Evolutionary conservation across 2,113 vertebrate genomes (phyloP).

Genomic region (Gymnogyps californianus): DNA sequence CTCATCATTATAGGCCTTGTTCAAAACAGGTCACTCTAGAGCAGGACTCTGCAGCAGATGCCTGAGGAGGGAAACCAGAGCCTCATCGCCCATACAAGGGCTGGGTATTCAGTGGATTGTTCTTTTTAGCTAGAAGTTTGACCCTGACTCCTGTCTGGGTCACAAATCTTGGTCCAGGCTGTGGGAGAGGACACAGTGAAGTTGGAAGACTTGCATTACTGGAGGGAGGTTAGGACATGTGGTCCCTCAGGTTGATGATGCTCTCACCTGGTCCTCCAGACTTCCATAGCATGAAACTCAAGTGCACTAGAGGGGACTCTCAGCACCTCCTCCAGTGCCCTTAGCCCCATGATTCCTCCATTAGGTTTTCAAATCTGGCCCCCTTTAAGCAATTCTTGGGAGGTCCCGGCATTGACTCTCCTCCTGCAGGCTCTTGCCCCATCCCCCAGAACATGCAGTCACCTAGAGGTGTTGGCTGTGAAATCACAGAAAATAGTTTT

Average conservation of each 20-base stretch:
- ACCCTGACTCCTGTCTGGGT: background rate
- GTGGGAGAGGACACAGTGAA: background rate
- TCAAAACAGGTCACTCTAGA: background rate
- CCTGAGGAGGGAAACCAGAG: background rate
- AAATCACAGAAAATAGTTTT: background rate
- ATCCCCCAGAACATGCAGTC: background rate
- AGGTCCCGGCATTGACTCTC: no score
- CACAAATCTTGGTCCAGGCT: background rate
- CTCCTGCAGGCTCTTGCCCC: background rate
- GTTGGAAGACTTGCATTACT: background rate
- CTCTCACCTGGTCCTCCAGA: background rate
- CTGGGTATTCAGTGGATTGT: background rate
- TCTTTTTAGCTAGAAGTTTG: background rate
- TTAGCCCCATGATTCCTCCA: background rate
- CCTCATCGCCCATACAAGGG: no score
- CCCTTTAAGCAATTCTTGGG: background rate
- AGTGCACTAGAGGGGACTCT: background rate
- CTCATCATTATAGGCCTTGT: background rate
- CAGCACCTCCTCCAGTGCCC: background rate
- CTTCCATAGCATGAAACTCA: no score
- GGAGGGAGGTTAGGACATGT: background rate
- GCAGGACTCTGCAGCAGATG: background rate
- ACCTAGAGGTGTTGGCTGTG: background rate
- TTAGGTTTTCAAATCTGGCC: background rate
- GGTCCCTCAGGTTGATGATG: no score